A percentile compares a stretch with the other conserved stretches of the same genome.
Evolutionary conservation across 2,113 vertebrate genomes (phyloP).

Genomic region (Arizona elegans): DNA sequence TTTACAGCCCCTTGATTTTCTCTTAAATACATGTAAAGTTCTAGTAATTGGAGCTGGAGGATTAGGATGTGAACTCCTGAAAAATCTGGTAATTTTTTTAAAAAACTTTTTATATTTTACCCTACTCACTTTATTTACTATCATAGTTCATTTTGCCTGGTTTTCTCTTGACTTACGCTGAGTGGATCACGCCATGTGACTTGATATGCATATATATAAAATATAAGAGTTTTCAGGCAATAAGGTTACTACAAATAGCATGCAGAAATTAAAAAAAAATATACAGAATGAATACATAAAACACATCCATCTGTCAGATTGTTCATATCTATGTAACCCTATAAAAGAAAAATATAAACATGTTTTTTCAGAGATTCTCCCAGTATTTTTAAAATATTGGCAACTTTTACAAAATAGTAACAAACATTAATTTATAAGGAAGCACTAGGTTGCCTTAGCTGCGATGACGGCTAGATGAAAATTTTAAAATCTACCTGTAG

Average conservation of each 20-base stretch:
- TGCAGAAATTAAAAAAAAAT: too few species aligned
- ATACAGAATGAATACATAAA: neutral
- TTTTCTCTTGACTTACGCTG: neutral
- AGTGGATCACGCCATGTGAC: neutral
- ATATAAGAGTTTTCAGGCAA: neutral
- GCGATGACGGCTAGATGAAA: neutral
- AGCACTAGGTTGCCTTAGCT: neutral
- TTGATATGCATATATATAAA: neutral
- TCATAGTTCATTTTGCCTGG: neutral
- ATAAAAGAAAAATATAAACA: neutral
- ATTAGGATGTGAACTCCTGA: conserved; percentile 94
- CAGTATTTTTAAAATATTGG: neutral
- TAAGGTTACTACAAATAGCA: neutral
- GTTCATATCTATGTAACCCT: neutral
- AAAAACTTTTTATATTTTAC: conserved; percentile 13
- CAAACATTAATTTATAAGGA: neutral
- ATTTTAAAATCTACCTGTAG: neutral
- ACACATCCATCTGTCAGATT: neutral
- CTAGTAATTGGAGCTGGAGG: conserved; percentile 94
- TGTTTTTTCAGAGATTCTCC: neutral
- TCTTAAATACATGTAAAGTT: conserved; percentile 91
- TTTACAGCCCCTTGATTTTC: conserved; percentile 86
- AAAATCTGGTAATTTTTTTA: conserved; percentile 84
- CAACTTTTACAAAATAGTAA: neutral
- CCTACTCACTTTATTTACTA: neutral